phyloP scores from a whole-genome alignment of 2,888 invertebrate species.

The Polydrusus tereticollis region DNA sequence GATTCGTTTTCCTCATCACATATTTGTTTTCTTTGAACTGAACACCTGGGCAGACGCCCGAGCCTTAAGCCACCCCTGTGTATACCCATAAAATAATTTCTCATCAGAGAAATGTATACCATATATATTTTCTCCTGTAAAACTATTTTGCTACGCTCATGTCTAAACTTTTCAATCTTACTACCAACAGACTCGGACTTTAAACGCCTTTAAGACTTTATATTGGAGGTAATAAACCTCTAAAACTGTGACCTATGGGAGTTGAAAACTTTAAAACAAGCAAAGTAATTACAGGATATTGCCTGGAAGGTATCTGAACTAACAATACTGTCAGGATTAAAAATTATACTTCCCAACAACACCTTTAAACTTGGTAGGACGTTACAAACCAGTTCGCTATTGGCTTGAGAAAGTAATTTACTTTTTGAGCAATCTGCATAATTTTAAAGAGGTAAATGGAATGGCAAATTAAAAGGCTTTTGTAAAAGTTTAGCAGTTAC shows the following conservation, averaged over 20 bases:
- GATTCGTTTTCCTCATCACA: too few species aligned
- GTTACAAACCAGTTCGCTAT: conserved; percentile 10
- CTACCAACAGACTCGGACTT: conserved; percentile 11
- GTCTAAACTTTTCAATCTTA: conserved; percentile 13
- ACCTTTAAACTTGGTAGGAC: conserved; percentile 6
- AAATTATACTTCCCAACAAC: conserved; percentile 1
- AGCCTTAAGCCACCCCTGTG: too few species aligned
- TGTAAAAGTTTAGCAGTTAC: not conserved
- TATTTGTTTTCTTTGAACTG: too few species aligned
- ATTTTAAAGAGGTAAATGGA: not conserved
- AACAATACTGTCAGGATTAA: conserved; percentile 11
- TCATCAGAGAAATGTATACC: too few species aligned
- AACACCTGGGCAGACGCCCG: too few species aligned
- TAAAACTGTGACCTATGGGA: conserved; percentile 21
- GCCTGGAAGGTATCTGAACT: conserved; percentile 9
- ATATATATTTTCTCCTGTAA: not conserved
- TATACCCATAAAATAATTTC: too few species aligned
- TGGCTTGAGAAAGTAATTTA: not conserved
- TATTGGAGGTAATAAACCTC: conserved; percentile 28
- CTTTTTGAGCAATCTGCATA: not conserved
- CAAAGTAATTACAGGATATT: conserved; percentile 30
- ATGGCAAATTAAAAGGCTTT: not conserved
- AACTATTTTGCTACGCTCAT: not conserved
- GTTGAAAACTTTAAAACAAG: conserved; percentile 22
- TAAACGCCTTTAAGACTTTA: conserved; percentile 25